Conservation (phyloP, 2,888 invertebrate species). For the Synanthedon andrenaeformis region DNA sequence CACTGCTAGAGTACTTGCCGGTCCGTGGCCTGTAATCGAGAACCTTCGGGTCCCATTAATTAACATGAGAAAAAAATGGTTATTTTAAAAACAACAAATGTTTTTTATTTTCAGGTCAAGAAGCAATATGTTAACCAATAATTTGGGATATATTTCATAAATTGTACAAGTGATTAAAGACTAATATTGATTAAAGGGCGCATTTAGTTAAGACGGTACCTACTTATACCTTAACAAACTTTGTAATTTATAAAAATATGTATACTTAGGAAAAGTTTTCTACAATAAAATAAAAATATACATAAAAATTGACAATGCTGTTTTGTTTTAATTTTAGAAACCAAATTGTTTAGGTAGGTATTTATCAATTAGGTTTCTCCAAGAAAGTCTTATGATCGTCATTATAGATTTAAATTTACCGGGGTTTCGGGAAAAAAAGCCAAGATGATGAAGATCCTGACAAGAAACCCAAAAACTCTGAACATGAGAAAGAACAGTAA, state of each 20-base stretch:
- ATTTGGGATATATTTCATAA: constrained; percentile 10
- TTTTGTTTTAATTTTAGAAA: constrained; percentile 26
- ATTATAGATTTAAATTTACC: too few species aligned
- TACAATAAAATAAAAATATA: constrained; percentile 52
- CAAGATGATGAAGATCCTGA: too few species aligned
- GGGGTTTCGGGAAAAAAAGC: too few species aligned
- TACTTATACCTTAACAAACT: constrained; percentile 11
- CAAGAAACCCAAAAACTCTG: too few species aligned
- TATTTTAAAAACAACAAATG: too few species aligned
- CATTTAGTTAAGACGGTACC: constrained; percentile 4
- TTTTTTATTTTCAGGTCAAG: neutral
- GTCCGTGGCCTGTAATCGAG: too few species aligned
- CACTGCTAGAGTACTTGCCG: too few species aligned
- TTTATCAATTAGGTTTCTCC: neutral
- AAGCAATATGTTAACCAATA: neutral
- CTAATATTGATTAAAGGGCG: constrained; percentile 16
- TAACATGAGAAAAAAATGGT: too few species aligned
- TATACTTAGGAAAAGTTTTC: constrained; percentile 42
- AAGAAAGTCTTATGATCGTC: too few species aligned
- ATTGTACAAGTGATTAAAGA: constrained; percentile 52
- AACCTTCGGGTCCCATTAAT: too few species aligned
- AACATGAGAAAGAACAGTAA: too few species aligned
- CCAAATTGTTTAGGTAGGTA: too few species aligned
- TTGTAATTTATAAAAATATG: constrained; percentile 48
- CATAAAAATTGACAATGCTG: constrained; percentile 62